These are phyloP conservation scores for Zygaena filipendulae DNA, from an alignment of 2,888 invertebrate genomes.

Conservation along the genomic window DNA sequence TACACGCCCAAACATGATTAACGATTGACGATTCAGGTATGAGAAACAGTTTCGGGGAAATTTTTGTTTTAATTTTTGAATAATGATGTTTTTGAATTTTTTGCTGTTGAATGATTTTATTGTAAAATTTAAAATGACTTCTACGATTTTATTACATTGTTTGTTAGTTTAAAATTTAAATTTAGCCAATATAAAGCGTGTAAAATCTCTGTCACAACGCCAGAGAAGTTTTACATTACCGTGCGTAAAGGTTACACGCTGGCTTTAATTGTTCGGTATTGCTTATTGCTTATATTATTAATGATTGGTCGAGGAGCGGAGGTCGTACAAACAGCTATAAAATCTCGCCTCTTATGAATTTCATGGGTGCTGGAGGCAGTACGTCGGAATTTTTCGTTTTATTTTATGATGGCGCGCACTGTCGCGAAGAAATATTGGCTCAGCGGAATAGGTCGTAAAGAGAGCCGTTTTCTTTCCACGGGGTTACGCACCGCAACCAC, in stretches of 20 bases:
- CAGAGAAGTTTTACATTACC: no score
- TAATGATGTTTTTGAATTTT: no score
- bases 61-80: no score
- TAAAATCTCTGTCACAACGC: no score
- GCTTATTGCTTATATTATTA: conserved; percentile 31
- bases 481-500: conserved; percentile 60
- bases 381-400: conserved; percentile 67
- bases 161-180: no score
- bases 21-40: no score
- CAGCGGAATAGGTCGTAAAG: conserved; percentile 68
- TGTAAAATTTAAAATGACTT: no score
- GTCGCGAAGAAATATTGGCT: conserved; percentile 69
- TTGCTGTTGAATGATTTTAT: no score
- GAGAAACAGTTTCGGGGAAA: no score
- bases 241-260: no score
- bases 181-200: no score
- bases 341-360: conserved; percentile 63
- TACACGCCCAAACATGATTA: conserved; percentile 25
- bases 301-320: conserved; percentile 45
- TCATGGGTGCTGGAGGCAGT: conserved; percentile 54
- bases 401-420: conserved; percentile 67
- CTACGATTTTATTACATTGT: no score
- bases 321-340: conserved; percentile 48
- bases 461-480: conserved; percentile 60
- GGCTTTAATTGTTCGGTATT: neutral